A percentile compares a stretch with the other conserved stretches of the same genome.
Evolutionary conservation across 1,140 invertebrate species (phyloP).

Genomic region (Meloidogyne exigua): DNA sequence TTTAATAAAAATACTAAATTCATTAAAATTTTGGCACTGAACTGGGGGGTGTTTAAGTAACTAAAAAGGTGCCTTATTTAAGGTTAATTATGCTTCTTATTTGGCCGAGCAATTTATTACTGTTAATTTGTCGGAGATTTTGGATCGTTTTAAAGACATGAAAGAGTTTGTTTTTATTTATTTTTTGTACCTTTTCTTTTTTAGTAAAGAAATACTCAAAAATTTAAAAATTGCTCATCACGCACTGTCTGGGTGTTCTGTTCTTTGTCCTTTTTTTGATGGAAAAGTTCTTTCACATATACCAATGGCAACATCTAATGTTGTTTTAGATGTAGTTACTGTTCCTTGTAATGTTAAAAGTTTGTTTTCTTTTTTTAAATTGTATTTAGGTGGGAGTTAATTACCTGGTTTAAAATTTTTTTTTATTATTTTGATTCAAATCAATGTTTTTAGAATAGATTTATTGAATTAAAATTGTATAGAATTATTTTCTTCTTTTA

Average conservation of each 20-base stretch:
- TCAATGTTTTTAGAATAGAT: no score
- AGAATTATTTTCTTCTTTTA: no score
- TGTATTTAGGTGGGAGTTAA: no score
- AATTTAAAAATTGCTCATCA: slow-evolving; percentile 38
- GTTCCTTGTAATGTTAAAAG: slow-evolving; percentile 25
- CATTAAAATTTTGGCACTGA: no score
- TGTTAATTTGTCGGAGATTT: slow-evolving; percentile 66
- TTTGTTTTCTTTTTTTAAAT: neutral
- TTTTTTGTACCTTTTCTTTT: neutral
- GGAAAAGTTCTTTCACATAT: slow-evolving; percentile 33
- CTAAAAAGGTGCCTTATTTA: neutral
- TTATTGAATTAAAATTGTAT: no score
- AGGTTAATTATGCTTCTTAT: slow-evolving; percentile 68
- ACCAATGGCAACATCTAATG: slow-evolving; percentile 25
- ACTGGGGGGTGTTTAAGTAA: no score
- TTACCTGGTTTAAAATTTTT: no score
- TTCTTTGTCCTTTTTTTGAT: slow-evolving; percentile 51
- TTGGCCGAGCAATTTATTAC: slow-evolving; percentile 70
- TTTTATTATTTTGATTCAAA: no score
- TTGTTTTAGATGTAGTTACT: slow-evolving; percentile 24
- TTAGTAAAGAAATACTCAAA: slow-evolving; percentile 55
- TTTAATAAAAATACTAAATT: no score
- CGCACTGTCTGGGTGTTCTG: slow-evolving; percentile 40
- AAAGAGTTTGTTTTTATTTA: slow-evolving; percentile 35
- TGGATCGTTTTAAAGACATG: slow-evolving; percentile 67